Evolutionary conservation across 2,113 vertebrate species (phyloP), one percentile per base, ranked within the genome.

Genomic region (Campylorhamphus procurvoides): DNA sequence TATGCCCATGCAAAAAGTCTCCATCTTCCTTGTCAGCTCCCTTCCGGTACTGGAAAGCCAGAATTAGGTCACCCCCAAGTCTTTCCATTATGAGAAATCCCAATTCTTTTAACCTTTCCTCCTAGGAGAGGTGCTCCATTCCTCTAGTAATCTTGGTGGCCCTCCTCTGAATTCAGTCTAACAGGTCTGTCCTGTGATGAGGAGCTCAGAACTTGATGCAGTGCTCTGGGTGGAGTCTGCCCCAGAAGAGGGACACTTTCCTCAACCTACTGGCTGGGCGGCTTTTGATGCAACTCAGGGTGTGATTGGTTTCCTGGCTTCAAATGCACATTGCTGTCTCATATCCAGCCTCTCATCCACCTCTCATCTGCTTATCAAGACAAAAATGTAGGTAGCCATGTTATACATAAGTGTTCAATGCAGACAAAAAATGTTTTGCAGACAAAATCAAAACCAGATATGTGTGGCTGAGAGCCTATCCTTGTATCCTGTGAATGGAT

Each of bases 241-340:
- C 56, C 56, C n/a, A 87, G 28, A 49, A 52, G 33, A 53, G 46
- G 18, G 46, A 7, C 18, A 9, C 7, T n/a, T 39, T 19, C 1
- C 23, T 53, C 0, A 0, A 39, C 33, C 53, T 46, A 18, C 19
- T 25, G 60, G 1, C 19, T 46, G n/a, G 0, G 0, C 1, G 25
- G n/a, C 24, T 53, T 19, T 53, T 1, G 33, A 46, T 1, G 1
- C 8, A 60, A 19, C 0, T 16, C 16, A n/a, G n/a, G 39, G 4
- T 18, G 5, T 40, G 37, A 5, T 2, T n/a, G 7, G 3, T 12
- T 35, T n/a, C 40, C n/a, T 68, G 29, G 11, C 16, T 68, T 9
- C 16, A 68, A 35, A 19, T 7, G 3, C 17, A 35, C 9, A 16
- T 35, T 62, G 60, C 6, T 2, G 20, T 47, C 12, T 10, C 20